Conservation (phyloP, 37 sponge, comb jelly and placozoan genomes). For the Chondrilla cf. caribensis region DNA sequence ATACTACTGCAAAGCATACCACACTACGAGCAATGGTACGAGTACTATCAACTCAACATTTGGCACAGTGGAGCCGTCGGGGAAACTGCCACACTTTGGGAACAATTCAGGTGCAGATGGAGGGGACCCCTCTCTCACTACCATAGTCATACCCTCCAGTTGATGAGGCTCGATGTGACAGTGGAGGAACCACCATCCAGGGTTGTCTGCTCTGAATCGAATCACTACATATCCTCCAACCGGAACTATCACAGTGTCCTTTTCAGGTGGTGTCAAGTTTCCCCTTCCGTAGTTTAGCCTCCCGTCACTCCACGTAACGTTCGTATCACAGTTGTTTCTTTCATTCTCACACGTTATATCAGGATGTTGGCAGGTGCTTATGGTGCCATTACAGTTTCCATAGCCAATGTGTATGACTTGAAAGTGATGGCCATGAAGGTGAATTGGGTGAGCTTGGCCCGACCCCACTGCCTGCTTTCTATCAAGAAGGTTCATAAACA, state of each 20-base stretch:
- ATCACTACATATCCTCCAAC: conserved; percentile 16
- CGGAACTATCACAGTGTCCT: conserved; percentile 16
- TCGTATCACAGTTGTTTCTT: neutral
- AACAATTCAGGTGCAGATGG: neutral
- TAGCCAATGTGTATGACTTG: conserved; percentile 62
- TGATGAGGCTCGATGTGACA: conserved; percentile 18
- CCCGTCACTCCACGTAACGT: neutral
- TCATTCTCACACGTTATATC: neutral
- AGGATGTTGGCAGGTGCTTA: too few species aligned
- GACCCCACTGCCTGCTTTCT: neutral
- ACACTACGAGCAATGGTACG: too few species aligned
- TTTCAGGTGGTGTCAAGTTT: neutral
- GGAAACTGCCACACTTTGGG: conserved; percentile 6
- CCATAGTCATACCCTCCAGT: conserved; percentile 9
- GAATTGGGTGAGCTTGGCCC: conserved; percentile 55
- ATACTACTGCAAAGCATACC: too few species aligned
- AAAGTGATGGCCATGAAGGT: conserved; percentile 71
- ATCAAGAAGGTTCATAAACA: neutral
- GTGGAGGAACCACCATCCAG: conserved; percentile 2
- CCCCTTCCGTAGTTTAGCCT: neutral
- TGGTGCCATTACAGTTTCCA: conserved; percentile 25
- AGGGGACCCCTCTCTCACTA: neutral
- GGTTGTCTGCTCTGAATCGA: neutral
- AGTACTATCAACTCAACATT: too few species aligned
- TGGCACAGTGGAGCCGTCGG: too few species aligned